These are phyloP conservation scores for Clarias platycephalus DNA, from an alignment of 2,797 vertebrate species.

Conservation along the genomic window DNA sequence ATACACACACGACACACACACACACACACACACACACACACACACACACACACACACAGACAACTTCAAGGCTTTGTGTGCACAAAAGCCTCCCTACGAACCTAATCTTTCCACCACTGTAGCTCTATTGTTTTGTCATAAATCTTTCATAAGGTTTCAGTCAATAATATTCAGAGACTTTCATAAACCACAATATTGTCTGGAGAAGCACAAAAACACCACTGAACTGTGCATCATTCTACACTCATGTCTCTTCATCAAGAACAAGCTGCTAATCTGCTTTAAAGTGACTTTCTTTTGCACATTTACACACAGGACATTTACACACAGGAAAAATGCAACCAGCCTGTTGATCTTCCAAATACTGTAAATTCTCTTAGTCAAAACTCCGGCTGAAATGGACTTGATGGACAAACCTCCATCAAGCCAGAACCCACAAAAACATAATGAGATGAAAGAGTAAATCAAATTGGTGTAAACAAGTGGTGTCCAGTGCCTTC, in stretches of 20 bases:
- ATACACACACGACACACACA: constrained; percentile 23
- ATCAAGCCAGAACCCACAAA: not conserved
- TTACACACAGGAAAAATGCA: not conserved
- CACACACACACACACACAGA: not conserved
- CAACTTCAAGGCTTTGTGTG: not conserved
- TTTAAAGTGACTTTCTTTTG: not conserved
- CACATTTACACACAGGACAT: not conserved
- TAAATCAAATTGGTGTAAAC: not conserved
- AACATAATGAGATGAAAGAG: too few relatives aligned
- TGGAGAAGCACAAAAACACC: not conserved
- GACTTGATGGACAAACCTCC: not conserved
- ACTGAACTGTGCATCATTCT: not conserved
- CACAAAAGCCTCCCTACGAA: not conserved
- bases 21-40: constrained; percentile 6
- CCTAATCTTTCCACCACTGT: not conserved
- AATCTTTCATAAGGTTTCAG: not conserved
- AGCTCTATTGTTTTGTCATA: not conserved
- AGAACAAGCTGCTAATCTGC: constrained; percentile 1
- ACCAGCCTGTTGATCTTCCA: not conserved
- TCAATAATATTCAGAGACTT: not conserved
- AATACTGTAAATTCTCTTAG: not conserved
- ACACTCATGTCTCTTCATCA: not conserved
- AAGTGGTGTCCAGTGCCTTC: not conserved
- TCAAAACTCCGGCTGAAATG: not conserved
- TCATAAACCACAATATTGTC: not conserved